Evolutionary conservation across 2,888 invertebrate species (phyloP).

Genomic region (Timema podura): DNA sequence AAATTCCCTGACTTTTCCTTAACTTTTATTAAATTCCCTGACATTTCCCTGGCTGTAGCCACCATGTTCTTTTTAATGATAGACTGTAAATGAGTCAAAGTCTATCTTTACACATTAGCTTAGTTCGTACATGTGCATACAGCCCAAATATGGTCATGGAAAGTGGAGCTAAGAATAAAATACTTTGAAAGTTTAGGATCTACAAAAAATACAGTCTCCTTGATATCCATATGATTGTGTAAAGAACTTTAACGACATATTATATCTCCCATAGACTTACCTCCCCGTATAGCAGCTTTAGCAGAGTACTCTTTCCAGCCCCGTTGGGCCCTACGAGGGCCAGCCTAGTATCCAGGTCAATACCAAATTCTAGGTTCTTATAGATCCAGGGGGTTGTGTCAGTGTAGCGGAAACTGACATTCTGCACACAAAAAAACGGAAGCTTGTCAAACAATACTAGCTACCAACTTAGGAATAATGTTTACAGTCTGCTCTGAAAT

Average conservation of each 20-base stretch:
- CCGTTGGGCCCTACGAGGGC: slow-evolving; percentile 98
- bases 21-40: no score
- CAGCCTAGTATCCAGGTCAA: slow-evolving; percentile 92
- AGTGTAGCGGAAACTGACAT: slow-evolving; percentile 92
- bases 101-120: no score
- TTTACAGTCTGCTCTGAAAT: no score
- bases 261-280: slow-evolving; percentile 44
- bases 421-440: slow-evolving; percentile 51
- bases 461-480: no score
- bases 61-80: no score
- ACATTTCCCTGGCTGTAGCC: no score
- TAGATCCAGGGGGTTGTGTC: slow-evolving; percentile 89
- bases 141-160: no score
- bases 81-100: no score
- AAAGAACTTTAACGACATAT: neutral
- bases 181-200: neutral
- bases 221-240: neutral
- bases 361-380: slow-evolving; percentile 96
- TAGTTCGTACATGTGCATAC: no score
- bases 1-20: no score
- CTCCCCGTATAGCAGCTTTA: slow-evolving; percentile 94
- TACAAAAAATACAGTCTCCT: neutral
- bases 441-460: no score
- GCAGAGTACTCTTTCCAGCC: slow-evolving; percentile 95
- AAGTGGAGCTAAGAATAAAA: neutral